Evolutionary conservation across 1,140 invertebrate genomes (phyloP).

Genomic region (Calephelis nemesis): DNA sequence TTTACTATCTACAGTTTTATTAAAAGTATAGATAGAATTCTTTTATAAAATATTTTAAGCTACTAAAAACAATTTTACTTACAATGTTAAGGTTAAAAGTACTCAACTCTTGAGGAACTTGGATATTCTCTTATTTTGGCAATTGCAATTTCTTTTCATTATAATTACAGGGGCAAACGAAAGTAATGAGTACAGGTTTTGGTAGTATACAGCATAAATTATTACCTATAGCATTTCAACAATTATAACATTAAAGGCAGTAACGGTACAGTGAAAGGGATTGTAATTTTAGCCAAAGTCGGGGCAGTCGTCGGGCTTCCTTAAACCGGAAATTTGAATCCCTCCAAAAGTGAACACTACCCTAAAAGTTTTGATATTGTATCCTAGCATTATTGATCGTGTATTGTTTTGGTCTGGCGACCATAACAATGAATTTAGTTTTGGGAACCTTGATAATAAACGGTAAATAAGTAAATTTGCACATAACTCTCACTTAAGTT

Average conservation of each 20-base stretch:
- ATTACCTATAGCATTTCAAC: conserved; percentile 1
- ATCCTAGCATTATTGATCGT: conserved; percentile 63
- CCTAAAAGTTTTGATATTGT: conserved; percentile 56
- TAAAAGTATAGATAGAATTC: no score
- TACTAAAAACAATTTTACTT: no score
- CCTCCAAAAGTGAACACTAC: conserved; percentile 40
- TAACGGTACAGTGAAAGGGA: conserved; percentile 32
- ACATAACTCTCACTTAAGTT: no score
- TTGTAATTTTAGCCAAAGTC: conserved; percentile 32
- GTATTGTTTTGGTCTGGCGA: conserved; percentile 10
- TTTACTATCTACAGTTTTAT: no score
- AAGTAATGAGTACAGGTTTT: conserved; percentile 15
- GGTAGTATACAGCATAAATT: not conserved
- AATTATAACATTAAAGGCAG: conserved; percentile 20
- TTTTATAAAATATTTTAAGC: no score
- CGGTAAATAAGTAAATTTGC: no score
- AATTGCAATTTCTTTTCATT: conserved; percentile 4
- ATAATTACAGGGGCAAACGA: not conserved
- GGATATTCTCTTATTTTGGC: no score
- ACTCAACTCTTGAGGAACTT: no score
- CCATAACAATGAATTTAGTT: not conserved
- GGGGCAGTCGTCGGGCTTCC: conserved; percentile 44
- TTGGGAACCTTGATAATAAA: no score
- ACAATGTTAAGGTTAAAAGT: no score
- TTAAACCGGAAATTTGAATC: conserved; percentile 66